phyloP scores from a whole-genome alignment of 2,113 vertebrate species.

The Arothron firmamentum region DNA sequence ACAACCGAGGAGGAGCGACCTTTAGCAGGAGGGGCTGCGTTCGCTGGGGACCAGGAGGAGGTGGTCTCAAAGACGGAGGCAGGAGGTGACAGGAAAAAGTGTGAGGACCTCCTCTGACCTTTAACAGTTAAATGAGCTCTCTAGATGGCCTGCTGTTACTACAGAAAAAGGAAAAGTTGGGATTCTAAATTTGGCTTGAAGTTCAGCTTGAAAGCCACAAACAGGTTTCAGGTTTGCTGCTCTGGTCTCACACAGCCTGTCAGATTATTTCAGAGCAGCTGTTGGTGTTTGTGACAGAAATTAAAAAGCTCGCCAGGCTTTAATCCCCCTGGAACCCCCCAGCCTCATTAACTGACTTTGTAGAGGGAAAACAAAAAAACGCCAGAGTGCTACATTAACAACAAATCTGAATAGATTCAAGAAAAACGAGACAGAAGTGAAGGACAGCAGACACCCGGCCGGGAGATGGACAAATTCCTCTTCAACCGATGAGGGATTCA shows the following conservation, averaged over 20 bases:
- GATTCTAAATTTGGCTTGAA: background rate
- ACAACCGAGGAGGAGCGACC: conserved; percentile 53
- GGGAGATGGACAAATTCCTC: conserved; percentile 2
- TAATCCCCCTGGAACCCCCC: conserved; percentile 47
- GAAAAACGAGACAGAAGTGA: conserved; percentile 9
- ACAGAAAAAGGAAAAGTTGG: background rate
- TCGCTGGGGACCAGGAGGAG: background rate
- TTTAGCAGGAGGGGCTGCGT: conserved; percentile 40
- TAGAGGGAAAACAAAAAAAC: conserved; percentile 5
- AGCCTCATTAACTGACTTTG: conserved; percentile 53
- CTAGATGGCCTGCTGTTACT: background rate
- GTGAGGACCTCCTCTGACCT: conserved; percentile 19
- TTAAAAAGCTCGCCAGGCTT: conserved; percentile 44
- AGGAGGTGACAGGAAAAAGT: conserved; percentile 12
- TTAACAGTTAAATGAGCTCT: conserved; percentile 16
- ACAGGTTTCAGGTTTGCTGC: background rate
- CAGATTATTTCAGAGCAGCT: conserved; percentile 42
- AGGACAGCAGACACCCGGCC: background rate
- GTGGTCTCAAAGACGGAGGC: background rate
- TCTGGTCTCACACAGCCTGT: conserved; percentile 7
- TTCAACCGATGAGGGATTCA: background rate
- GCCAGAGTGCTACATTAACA: conserved; percentile 51
- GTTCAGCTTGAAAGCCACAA: background rate
- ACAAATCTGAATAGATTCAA: conserved; percentile 43
- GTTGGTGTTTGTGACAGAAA: conserved; percentile 49